phyloP scores from a whole-genome alignment of 1,140 invertebrate genomes.

The Microplitis demolitor region DNA sequence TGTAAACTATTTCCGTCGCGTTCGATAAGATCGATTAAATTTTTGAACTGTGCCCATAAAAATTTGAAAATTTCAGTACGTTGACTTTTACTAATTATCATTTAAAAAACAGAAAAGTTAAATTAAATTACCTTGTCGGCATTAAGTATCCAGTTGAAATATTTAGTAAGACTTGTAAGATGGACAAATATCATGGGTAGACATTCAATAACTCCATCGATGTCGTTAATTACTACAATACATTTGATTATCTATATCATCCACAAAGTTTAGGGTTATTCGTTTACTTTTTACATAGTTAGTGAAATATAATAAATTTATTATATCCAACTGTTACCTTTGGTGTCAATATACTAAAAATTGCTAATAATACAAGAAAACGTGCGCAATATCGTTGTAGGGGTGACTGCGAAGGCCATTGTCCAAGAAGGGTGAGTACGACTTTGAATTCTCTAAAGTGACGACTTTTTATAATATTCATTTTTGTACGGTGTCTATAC shows the following conservation, averaged over 20 bases:
- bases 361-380: background rate
- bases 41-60: background rate
- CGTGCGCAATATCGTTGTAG: background rate
- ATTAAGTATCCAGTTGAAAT: constrained; percentile 10
- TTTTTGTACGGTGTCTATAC: background rate
- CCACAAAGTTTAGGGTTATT: background rate
- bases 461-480: constrained; percentile 9
- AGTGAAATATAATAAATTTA: no score
- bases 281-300: background rate
- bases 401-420: constrained; percentile 13
- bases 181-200: background rate
- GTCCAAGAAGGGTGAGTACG: constrained; percentile 16
- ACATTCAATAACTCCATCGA: constrained; percentile 10
- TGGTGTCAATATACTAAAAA: background rate
- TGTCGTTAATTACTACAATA: background rate
- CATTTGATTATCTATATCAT: constrained; percentile 16
- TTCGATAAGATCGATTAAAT: background rate
- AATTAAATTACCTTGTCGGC: background rate
- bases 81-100: background rate
- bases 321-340: background rate
- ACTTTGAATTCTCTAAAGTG: constrained; percentile 10
- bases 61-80: no score
- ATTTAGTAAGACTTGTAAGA: background rate
- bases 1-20: background rate
- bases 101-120: background rate